phyloP scores from a whole-genome alignment of 2,888 invertebrate species.

The Uropetala carovei region DNA sequence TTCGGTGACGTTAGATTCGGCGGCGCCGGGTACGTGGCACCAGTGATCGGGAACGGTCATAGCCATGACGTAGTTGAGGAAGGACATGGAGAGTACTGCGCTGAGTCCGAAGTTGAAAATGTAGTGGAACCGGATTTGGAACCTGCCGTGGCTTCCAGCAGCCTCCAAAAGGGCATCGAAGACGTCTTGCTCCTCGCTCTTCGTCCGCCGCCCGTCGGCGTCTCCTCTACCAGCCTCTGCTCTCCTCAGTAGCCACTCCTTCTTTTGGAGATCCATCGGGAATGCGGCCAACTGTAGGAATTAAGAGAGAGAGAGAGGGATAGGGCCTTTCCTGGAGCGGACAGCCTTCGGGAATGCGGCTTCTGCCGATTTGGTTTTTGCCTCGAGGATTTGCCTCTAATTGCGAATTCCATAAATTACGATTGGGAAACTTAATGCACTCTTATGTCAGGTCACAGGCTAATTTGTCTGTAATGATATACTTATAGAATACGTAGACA shows the following conservation, averaged over 20 bases:
- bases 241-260: not conserved
- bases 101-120: slow-evolving; percentile 76
- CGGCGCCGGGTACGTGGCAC: slow-evolving; percentile 78
- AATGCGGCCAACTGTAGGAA: too few relatives aligned
- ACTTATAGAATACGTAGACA: too few relatives aligned
- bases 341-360: too few relatives aligned
- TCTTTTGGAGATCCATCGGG: not conserved
- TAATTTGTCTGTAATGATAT: too few relatives aligned
- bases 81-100: slow-evolving; percentile 76
- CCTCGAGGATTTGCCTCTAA: too few relatives aligned
- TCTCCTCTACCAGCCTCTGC: not conserved
- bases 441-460: too few relatives aligned
- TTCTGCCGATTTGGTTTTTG: too few relatives aligned
- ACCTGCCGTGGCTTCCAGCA: slow-evolving; percentile 72
- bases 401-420: too few relatives aligned
- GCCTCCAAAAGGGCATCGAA: slow-evolving; percentile 71
- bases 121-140: slow-evolving; percentile 76
- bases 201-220: not conserved
- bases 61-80: slow-evolving; percentile 78
- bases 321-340: too few relatives aligned
- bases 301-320: too few relatives aligned
- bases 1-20: slow-evolving; percentile 75
- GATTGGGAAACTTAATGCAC: too few relatives aligned
- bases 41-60: slow-evolving; percentile 79
- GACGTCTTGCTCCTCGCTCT: slow-evolving; percentile 69